Base-by-base conservation (phyloP, 2,888 invertebrate genomes). In the Punctoribates punctum region DNA sequence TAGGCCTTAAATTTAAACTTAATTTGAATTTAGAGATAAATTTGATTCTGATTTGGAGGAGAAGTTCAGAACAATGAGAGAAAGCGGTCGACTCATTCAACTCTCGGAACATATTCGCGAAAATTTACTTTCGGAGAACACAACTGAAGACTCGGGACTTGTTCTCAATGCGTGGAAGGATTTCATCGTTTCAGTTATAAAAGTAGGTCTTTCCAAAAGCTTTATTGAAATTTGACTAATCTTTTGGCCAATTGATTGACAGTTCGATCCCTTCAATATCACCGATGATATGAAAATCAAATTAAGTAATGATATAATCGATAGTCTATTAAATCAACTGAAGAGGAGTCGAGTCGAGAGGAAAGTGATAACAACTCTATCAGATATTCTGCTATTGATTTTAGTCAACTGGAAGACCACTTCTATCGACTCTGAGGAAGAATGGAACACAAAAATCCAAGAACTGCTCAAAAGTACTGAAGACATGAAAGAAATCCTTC, bases 151-250 rank as follows among this genome's bases (percentile, higher is more conserved):
- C 62, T 29, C 57, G 2, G 20, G 46, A 25, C 17, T 27, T 13
- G 46, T 78, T 17, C n/a, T 78, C 29, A 57, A 29, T 17, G 75
- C 57, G 4, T 78, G 78, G 78, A 74, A 73, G 54, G 78, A 78
- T 34, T 78, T 78, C 27, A 29, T 77, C 1, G 48, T 74, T 29
- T 78, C 78, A 15, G 57, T 34, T 29, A 38, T 70, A 11, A 77
- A 51, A 42, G 67, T 75, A 1, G 17, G 20, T 60, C 1, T 5
- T 25, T n/a, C 9, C 13, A 74, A 20, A n/a, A 29, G 6, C 15
- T 29, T 51, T 51, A 29, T 34, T 34, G 8, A 34, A 34, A 42
- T 65, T 6, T n/a, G 1, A 57, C 29, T 57, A 54, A 75, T 38
- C 17, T n/a, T 67, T 20, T 38, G 20, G 2, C 9, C 20, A 54